These are phyloP conservation scores for Phyllostomus hastatus DNA, from an alignment of 2,113 vertebrate genomes.

Conservation along the genomic window DNA sequence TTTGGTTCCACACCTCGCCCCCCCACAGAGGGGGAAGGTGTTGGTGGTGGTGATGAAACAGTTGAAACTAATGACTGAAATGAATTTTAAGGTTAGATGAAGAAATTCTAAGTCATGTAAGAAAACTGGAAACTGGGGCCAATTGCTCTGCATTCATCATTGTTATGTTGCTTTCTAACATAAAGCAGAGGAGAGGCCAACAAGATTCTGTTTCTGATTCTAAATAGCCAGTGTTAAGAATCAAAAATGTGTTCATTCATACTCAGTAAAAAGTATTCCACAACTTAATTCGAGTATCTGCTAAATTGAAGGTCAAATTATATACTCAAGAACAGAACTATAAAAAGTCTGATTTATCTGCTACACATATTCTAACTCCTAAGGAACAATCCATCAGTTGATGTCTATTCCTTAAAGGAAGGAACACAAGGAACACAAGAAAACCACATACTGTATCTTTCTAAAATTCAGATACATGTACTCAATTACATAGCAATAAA, in stretches of 20 bases:
- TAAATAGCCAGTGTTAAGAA: neutral
- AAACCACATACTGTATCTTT: neutral
- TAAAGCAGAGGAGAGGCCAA: neutral
- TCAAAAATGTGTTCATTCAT: slow-evolving; percentile 2
- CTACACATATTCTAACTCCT: neutral
- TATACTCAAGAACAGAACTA: neutral
- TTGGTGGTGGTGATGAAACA: neutral
- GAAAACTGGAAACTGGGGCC: neutral
- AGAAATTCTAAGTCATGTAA: neutral
- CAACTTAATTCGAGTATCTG: neutral
- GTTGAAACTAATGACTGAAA: neutral
- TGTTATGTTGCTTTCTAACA: neutral
- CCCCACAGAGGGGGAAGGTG: rapidly evolving
- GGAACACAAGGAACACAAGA: neutral
- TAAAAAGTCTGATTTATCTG: neutral
- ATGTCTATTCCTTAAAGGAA: neutral
- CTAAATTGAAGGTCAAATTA: neutral
- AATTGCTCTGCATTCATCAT: neutral
- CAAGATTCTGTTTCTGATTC: neutral
- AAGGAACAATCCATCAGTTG: neutral
- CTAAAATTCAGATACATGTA: neutral
- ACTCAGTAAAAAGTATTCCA: neutral
- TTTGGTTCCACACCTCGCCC: too few relatives aligned
- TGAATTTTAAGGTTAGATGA: neutral
- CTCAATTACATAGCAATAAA: neutral